Evolutionary conservation across 1,140 invertebrate genomes (phyloP).

Genomic region (Augochlora pura): DNA sequence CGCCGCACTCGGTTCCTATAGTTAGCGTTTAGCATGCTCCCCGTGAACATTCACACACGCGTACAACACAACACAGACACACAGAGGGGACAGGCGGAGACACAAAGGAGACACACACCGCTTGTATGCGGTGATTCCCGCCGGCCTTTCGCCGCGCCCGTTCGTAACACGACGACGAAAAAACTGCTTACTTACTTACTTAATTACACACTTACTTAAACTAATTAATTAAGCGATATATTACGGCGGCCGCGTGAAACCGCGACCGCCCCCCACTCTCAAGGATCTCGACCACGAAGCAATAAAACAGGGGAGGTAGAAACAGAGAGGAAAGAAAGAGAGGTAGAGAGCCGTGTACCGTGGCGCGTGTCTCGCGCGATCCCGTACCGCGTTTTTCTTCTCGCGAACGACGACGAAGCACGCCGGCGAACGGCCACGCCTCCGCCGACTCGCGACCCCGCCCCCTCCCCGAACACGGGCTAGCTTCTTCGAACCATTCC

Average conservation of each 20-base stretch:
- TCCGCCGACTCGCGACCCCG: neutral
- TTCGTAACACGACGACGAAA: conserved; percentile 19
- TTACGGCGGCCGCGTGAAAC: conserved; percentile 2
- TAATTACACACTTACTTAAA: neutral
- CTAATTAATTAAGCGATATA: conserved; percentile 32
- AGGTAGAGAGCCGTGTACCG: too few species aligned
- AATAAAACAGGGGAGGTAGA: conserved; percentile 54
- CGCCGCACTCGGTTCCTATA: conserved; percentile 38
- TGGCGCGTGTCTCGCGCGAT: too few species aligned
- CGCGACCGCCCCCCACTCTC: conserved; percentile 19
- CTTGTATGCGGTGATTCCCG: conserved; percentile 1
- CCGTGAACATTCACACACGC: neutral
- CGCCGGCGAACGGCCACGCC: neutral
- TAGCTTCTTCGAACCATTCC: too few species aligned
- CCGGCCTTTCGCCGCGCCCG: conserved; percentile 1
- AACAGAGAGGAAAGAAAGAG: neutral
- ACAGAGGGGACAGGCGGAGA: too few species aligned
- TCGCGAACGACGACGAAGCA: neutral
- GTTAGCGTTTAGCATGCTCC: conserved; percentile 39
- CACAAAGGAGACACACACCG: neutral
- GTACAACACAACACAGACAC: neutral
- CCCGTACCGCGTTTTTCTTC: neutral
- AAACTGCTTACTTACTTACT: conserved; percentile 28
- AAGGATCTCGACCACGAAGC: conserved; percentile 52
- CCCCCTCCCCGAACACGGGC: too few species aligned